These are phyloP conservation scores for Actinopyga echinites DNA, from an alignment of 53 echinoderm and acorn worm species.

Conservation along the genomic window DNA sequence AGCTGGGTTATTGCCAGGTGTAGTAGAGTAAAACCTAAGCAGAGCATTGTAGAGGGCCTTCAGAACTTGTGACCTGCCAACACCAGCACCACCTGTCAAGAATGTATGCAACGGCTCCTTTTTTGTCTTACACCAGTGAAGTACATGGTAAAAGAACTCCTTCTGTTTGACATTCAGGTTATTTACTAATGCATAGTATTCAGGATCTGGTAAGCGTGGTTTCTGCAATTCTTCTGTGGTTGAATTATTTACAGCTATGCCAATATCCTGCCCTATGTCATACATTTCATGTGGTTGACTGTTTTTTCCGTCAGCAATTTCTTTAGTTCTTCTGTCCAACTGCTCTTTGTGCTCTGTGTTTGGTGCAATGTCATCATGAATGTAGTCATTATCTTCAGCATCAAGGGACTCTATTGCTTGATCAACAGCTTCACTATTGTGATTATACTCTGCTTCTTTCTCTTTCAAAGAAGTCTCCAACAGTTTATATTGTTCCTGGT, in stretches of 20 bases:
- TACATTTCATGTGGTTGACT: constrained; percentile 17
- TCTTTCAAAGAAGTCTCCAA: not conserved
- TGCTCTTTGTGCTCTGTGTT: constrained; percentile 20
- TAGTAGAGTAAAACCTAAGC: not conserved
- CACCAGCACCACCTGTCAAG: constrained; percentile 60
- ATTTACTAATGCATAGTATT: no score
- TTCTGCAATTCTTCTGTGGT: constrained; percentile 15
- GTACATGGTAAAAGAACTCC: no score
- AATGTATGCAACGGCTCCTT: constrained; percentile 42
- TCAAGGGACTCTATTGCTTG: not conserved
- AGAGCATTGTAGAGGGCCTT: no score
- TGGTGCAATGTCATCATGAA: constrained; percentile 44
- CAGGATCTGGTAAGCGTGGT: no score
- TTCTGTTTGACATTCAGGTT: constrained; percentile 52
- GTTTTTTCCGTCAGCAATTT: not conserved
- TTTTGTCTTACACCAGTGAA: no score
- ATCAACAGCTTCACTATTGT: not conserved
- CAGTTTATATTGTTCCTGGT: constrained; percentile 45
- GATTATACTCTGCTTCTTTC: no score
- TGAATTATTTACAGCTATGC: constrained; percentile 35
- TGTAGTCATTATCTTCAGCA: not conserved
- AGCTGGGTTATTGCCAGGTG: constrained; percentile 19
- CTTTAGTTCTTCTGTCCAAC: not conserved
- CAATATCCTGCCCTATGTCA: constrained; percentile 49
- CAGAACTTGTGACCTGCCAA: constrained; percentile 50